A percentile compares a stretch with the other conserved stretches of the same genome.
Evolutionary conservation across 2,113 vertebrate genomes (phyloP).

Genomic region (Pollachius pollachius): DNA sequence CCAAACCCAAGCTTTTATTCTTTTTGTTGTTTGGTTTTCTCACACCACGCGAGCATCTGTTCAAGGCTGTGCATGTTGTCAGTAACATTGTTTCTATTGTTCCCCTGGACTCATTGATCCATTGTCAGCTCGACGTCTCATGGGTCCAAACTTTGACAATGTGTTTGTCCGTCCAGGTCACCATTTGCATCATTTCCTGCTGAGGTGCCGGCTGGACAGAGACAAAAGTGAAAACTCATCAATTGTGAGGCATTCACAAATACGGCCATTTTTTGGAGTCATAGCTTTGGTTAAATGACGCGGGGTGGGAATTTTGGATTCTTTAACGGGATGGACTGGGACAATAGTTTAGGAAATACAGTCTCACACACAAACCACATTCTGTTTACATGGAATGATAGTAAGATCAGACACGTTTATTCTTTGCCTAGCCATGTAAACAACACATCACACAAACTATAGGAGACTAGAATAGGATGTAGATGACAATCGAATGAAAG

Average conservation of each 20-base stretch:
- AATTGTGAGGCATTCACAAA: constrained; percentile 48
- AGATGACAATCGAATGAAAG: constrained; percentile 46
- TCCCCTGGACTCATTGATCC: constrained; percentile 67
- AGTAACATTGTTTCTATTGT: constrained; percentile 76
- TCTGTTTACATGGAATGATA: constrained; percentile 13
- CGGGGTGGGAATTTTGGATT: constrained; percentile 35
- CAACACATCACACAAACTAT: constrained; percentile 1
- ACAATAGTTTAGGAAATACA: constrained; percentile 26
- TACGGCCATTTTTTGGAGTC: constrained; percentile 23
- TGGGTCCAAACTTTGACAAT: constrained; percentile 64
- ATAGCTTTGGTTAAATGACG: constrained; percentile 18
- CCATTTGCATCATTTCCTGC: constrained; percentile 75
- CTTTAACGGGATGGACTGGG: constrained; percentile 44
- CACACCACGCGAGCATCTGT: constrained; percentile 62
- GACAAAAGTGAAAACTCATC: constrained; percentile 53
- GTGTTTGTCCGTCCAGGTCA: constrained; percentile 59
- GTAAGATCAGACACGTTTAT: constrained; percentile 22
- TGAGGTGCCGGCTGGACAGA: constrained; percentile 23
- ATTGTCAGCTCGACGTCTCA: constrained; percentile 73
- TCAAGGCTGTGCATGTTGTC: constrained; percentile 60
- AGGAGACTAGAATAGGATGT: constrained; percentile 40
- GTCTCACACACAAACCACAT: constrained; percentile 18
- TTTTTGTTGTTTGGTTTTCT: constrained; percentile 44
- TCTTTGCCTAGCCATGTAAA: constrained; percentile 17
- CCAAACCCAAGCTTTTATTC: constrained; percentile 47